Evolutionary conservation across 2,888 invertebrate genomes (phyloP), one percentile per base, ranked within the genome.

Genomic region (Zygaena filipendulae): DNA sequence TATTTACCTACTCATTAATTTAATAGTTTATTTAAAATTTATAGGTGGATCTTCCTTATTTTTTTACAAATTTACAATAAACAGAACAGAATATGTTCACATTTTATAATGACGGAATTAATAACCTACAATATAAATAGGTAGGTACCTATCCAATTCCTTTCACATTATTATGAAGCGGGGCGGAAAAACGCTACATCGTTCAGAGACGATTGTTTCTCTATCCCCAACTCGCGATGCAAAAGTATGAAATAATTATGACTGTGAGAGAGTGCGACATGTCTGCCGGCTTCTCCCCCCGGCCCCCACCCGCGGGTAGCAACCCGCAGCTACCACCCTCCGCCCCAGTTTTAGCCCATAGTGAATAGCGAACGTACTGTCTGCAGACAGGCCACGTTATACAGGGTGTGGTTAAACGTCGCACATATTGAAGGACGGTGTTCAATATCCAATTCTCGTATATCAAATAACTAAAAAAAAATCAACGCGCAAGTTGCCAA

Each of bases 171-270:
- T n/a, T n/a, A n/a, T n/a, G n/a, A n/a, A 59, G 45, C 49, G 52
- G 59, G 59, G 59, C 59, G 59, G 59, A 62, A 66, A 69, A 68
- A 68, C 60, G 60, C 54, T 46, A 50, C 48, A 45, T 49, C 44
- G 43, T 47, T 50, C 51, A 40, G 33, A 38, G 41, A 37, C 62
- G 59, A 71, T 71, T 67, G 67, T 68, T 69, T 63, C 59, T 55
- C 52, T 59, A 55, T 49, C 49, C 59, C 45, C 49, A 54, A 61
- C 50, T n/a, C n/a, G 59, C 55, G 53, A 60, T 58, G 60, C 60
- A 59, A 62, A 16, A 66, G 68, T 66, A 72, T 69, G 70, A 71
- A 75, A 75, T 74, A 75, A 75, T 75, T 72, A 75, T 66, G 59
- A 57, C 55, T 54, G 55, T 45, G 57, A 54, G 56, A 55, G 63